These are phyloP conservation scores for Meiosimyza decipiens DNA, from an alignment of 2,888 invertebrate genomes.

Conservation along the genomic window DNA sequence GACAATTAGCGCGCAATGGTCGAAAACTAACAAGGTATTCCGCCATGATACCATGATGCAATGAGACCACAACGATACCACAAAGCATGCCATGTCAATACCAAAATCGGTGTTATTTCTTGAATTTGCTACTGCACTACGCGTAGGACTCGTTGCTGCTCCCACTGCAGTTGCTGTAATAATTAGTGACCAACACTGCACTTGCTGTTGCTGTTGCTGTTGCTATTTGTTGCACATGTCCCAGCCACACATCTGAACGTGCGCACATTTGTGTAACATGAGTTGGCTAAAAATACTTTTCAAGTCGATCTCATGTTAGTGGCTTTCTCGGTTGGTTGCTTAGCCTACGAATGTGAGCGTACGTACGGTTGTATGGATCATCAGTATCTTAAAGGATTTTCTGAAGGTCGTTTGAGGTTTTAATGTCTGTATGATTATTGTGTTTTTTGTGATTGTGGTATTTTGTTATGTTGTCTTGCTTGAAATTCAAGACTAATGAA, in stretches of 20 bases:
- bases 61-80: too few relatives aligned
- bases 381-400: conserved; percentile 13
- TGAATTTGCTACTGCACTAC: background rate
- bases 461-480: conserved; percentile 14
- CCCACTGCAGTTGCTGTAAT: background rate
- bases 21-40: too few relatives aligned
- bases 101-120: conserved; percentile 27
- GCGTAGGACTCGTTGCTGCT: background rate
- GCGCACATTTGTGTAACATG: conserved; percentile 28
- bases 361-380: background rate
- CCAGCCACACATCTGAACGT: conserved; percentile 16
- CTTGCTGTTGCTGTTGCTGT: background rate
- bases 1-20: conserved; percentile 27
- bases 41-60: too few relatives aligned
- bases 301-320: background rate
- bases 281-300: conserved; percentile 27
- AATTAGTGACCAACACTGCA: conserved; percentile 30
- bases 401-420: conserved; percentile 35
- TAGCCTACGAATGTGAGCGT: background rate
- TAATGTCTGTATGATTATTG: background rate
- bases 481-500: conserved; percentile 26
- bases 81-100: conserved; percentile 1
- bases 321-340: background rate
- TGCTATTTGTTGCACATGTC: conserved; percentile 11
- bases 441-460: conserved; percentile 11